These are phyloP conservation scores for Epinephelus cyanopodus DNA, from an alignment of 2,113 vertebrate species.

Conservation along the genomic window DNA sequence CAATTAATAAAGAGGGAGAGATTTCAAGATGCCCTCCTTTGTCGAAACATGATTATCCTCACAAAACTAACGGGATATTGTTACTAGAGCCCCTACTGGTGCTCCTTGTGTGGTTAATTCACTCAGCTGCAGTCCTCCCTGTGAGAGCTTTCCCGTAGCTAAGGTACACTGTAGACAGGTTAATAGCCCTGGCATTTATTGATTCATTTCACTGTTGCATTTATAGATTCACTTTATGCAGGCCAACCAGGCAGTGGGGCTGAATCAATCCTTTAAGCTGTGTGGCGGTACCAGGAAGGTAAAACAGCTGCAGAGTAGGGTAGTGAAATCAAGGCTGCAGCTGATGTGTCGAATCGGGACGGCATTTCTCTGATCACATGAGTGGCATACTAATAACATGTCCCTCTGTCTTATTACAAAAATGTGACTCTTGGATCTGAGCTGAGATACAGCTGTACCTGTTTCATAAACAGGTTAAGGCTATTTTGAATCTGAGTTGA, in stretches of 20 bases:
- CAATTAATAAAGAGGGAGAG: not conserved
- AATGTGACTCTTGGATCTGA: not conserved
- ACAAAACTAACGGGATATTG: not conserved
- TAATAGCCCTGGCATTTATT: slow-evolving; percentile 57
- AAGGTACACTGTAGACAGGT: slow-evolving; percentile 53
- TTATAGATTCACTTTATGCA: slow-evolving; percentile 63
- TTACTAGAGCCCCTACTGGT: not conserved
- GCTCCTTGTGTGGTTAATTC: slow-evolving; percentile 23
- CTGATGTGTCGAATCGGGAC: not conserved
- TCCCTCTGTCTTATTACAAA: not conserved
- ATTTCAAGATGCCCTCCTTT: not conserved
- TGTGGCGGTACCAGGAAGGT: slow-evolving; percentile 24
- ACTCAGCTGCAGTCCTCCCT: slow-evolving; percentile 32
- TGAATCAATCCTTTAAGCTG: slow-evolving; percentile 47
- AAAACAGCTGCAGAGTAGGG: slow-evolving; percentile 18
- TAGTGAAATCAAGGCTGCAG: not conserved
- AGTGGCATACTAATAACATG: not conserved
- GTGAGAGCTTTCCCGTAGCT: slow-evolving; percentile 28
- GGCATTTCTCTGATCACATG: not conserved
- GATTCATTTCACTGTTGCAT: slow-evolving; percentile 59
- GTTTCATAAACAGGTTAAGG: no score
- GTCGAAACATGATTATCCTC: not conserved
- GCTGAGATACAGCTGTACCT: not conserved
- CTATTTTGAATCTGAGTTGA: not conserved
- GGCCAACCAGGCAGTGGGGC: slow-evolving; percentile 26